Base-by-base conservation (phyloP, 2,797 vertebrate genomes). In the Chiloscyllium punctatum region DNA sequence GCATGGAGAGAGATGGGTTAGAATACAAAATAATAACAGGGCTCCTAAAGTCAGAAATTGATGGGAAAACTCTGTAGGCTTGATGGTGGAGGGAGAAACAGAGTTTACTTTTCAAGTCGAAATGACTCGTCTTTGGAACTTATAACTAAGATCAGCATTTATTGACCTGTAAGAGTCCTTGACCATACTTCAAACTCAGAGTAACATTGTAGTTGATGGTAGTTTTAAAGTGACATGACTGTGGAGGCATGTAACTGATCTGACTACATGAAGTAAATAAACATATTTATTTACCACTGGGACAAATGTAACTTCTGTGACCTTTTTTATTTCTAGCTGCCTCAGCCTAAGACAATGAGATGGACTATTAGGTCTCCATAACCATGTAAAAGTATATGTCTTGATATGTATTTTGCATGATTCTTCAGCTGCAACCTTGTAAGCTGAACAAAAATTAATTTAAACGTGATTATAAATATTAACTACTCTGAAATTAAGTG, bases 391-490 rank as follows among this genome's bases (percentile, higher is more conserved):
- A 27, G n/a, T 23, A 27, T 25, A n/a, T 37, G n/a, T 25, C 66
- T 92, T 92, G 66, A 23, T 33, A 68, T 51, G 42, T 92, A 16
- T 16, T n/a, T 92, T 68, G 57, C 18, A 92, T 23, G 69, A 69
- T 92, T 69, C 90, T 92, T 92, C n/a, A 8, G 66, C 8, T n/a
- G n/a, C 23, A 21, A 3, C 21, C n/a, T 69, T 92, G 21, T 4
- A 92, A 42, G 90, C 18, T 51, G 8, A 8, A 25, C 8, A 42
- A 62, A 92, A 69, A 69, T 69, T 42, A 92, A 92, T 92, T 69
- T 42, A 92, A 92, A 69, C n/a, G 69, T 11, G n/a, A 42, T 92
- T 66, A 92, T 69, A 69, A 92, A 92, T 48, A 92, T 69, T 92
- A 92, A 92, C 68, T 1, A 42, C 33, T 92, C 18, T 92, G 18